Percentiles rank a stretch among this genome's conserved stretches.
Evolutionary conservation across 2,888 invertebrate genomes (phyloP).

Genomic region (Scaptomyza cyrtandrae): DNA sequence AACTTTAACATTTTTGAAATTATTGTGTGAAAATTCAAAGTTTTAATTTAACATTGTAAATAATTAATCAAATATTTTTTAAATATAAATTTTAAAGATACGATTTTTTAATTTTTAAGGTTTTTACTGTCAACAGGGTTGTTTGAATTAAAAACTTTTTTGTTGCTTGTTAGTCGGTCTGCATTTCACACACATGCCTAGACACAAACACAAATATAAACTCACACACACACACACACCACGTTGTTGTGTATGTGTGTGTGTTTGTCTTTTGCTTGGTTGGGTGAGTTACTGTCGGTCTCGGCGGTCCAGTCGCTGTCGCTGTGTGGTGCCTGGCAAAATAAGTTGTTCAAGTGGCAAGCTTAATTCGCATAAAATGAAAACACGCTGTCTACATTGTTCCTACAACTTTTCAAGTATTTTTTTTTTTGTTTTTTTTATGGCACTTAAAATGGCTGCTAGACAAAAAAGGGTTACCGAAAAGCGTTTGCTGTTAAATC

Average conservation of each 20-base stretch:
- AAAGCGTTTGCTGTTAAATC: slow-evolving; percentile 62
- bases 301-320: slow-evolving; percentile 63
- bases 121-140: slow-evolving; percentile 45
- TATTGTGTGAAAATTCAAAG: too few species aligned
- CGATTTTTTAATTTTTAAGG: not conserved
- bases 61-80: not conserved
- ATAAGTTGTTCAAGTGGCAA: slow-evolving; percentile 82
- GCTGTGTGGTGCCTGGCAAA: slow-evolving; percentile 59
- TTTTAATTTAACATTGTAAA: not conserved
- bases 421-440: slow-evolving; percentile 66
- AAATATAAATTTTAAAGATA: not conserved
- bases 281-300: slow-evolving; percentile 61
- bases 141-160: slow-evolving; percentile 34
- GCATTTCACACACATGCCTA: slow-evolving; percentile 38
- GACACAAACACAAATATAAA: slow-evolving; percentile 19
- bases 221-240: slow-evolving; percentile 4
- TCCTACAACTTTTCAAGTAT: slow-evolving; percentile 82
- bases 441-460: slow-evolving; percentile 81
- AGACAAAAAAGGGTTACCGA: slow-evolving; percentile 78
- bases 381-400: slow-evolving; percentile 84
- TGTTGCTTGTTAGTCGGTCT: slow-evolving; percentile 27
- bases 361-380: slow-evolving; percentile 84
- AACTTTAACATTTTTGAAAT: too few species aligned
- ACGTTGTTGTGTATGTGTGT: slow-evolving; percentile 15
- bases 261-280: slow-evolving; percentile 38